These are phyloP conservation scores for Phenganax subtilis DNA, from an alignment of 92 coral and sea anemone species.

Conservation along the genomic window DNA sequence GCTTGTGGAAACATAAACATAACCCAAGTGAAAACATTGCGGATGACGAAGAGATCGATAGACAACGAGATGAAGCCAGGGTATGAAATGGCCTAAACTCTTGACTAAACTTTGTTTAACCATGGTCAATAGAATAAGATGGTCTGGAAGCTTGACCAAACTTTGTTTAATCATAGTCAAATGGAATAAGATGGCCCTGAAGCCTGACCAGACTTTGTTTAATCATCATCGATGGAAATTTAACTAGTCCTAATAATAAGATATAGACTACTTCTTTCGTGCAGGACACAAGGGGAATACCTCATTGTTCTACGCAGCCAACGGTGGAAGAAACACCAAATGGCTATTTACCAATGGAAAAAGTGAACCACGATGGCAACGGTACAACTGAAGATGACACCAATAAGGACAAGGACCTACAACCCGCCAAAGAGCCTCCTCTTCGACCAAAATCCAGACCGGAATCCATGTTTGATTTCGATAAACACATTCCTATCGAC, in stretches of 20 bases:
- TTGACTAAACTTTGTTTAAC: too few relatives aligned
- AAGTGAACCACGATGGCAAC: not conserved
- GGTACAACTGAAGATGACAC: not conserved
- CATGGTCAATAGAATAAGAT: too few relatives aligned
- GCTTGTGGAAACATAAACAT: not conserved
- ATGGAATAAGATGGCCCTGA: too few relatives aligned
- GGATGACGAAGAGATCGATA: not conserved
- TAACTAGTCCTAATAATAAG: too few relatives aligned
- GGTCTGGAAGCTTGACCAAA: too few relatives aligned
- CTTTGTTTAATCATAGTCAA: too few relatives aligned
- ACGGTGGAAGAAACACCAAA: not conserved
- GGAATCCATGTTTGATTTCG: conserved; percentile 8
- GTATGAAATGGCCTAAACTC: not conserved
- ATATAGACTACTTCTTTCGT: not conserved
- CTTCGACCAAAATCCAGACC: conserved; percentile 4
- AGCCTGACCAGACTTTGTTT: too few relatives aligned
- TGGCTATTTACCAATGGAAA: not conserved
- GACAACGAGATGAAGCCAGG: not conserved
- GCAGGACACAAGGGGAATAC: not conserved
- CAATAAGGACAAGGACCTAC: not conserved
- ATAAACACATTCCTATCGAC: conserved; percentile 8
- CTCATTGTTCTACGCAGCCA: not conserved
- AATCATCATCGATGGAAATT: too few relatives aligned
- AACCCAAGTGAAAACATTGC: not conserved
- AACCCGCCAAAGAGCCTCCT: not conserved